phyloP scores from a whole-genome alignment of 2,797 vertebrate species.

The Chrysocyon brachyurus region DNA sequence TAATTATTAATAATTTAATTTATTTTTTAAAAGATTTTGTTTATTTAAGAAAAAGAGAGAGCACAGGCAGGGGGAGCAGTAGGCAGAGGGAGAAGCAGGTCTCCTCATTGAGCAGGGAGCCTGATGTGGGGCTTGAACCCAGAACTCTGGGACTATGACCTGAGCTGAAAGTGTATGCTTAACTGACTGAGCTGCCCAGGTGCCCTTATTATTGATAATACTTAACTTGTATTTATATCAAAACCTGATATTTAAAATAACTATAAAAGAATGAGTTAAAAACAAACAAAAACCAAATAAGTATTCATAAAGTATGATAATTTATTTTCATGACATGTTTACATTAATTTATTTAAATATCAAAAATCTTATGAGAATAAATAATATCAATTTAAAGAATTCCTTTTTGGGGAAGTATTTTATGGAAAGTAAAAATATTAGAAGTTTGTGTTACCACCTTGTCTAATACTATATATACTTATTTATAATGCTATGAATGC shows the following conservation, averaged over 20 bases:
- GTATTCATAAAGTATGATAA: not conserved
- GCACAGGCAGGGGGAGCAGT: too few relatives aligned
- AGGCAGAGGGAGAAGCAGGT: too few relatives aligned
- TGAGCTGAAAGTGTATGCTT: too few relatives aligned
- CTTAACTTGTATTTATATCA: not conserved
- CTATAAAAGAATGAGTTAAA: not conserved
- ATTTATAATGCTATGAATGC: not conserved
- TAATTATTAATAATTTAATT: not conserved
- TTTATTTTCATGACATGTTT: not conserved
- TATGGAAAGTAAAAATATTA: not conserved
- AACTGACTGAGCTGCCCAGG: too few relatives aligned
- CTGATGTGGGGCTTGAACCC: too few relatives aligned
- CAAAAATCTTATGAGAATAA: not conserved
- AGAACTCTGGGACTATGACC: too few relatives aligned
- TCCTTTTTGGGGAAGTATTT: not conserved
- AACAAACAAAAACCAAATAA: not conserved
- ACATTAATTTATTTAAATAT: not conserved
- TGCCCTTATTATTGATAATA: not conserved
- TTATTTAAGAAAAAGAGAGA: too few relatives aligned
- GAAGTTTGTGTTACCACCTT: not conserved
- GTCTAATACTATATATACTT: not conserved
- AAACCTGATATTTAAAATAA: not conserved
- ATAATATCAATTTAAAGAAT: not conserved
- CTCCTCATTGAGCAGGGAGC: too few relatives aligned
- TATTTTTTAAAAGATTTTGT: too few relatives aligned